These are phyloP conservation scores for Vanessa tameamea DNA, from an alignment of 1,140 invertebrate genomes.

Conservation along the genomic window DNA sequence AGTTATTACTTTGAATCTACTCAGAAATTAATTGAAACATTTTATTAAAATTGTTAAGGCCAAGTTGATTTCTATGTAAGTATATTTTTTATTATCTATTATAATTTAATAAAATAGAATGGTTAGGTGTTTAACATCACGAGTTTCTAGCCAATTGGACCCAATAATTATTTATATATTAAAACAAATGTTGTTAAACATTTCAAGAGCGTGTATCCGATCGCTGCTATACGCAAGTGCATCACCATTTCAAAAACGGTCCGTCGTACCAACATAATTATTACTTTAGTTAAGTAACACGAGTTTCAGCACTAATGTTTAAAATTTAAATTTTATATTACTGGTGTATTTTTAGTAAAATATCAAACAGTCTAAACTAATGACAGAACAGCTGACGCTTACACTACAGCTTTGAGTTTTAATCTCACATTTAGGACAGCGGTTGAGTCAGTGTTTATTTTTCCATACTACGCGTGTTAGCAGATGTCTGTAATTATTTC, in stretches of 20 bases:
- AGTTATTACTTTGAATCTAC: not conserved
- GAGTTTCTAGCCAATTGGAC: slow-evolving; percentile 38
- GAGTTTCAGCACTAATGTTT: not conserved
- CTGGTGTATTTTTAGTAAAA: too few relatives aligned
- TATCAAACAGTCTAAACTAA: too few relatives aligned
- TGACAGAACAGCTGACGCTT: too few relatives aligned
- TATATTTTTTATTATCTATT: slow-evolving; percentile 4
- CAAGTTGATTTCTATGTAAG: slow-evolving; percentile 9
- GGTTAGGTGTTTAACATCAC: slow-evolving; percentile 21
- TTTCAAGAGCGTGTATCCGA: slow-evolving; percentile 31
- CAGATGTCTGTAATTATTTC: too few relatives aligned
- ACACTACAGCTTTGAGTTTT: too few relatives aligned
- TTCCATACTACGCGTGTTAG: too few relatives aligned
- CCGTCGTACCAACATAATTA: too few relatives aligned
- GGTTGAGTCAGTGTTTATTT: too few relatives aligned
- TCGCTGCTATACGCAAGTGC: slow-evolving; percentile 17
- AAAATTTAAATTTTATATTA: not conserved
- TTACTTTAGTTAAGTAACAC: too few relatives aligned
- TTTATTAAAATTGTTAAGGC: slow-evolving; percentile 31
- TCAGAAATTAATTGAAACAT: slow-evolving; percentile 1
- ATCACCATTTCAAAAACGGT: not conserved
- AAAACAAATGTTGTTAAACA: slow-evolving; percentile 10
- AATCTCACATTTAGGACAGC: too few relatives aligned
- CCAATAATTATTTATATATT: slow-evolving; percentile 33
- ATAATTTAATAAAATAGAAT: slow-evolving; percentile 10